phyloP scores from a whole-genome alignment of 2,888 invertebrate genomes.

The Leptinotarsa juncta region DNA sequence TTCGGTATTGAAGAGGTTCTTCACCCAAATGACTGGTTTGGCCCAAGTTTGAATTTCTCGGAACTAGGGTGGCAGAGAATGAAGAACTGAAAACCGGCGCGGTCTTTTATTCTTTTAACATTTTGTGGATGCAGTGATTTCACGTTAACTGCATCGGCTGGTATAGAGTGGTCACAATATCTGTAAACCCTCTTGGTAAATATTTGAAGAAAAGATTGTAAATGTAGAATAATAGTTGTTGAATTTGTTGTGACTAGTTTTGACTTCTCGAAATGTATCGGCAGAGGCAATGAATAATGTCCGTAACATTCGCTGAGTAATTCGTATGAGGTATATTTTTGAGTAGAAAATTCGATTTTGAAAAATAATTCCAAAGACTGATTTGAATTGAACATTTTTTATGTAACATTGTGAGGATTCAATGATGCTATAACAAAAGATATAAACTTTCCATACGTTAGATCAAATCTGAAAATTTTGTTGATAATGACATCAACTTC shows the following conservation, averaged over 20 bases:
- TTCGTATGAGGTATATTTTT: too few species aligned
- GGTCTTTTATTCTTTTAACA: conserved; percentile 38
- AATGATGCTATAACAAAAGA: too few species aligned
- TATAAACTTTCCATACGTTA: too few species aligned
- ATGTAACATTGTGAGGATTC: too few species aligned
- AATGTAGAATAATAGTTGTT: conserved; percentile 8
- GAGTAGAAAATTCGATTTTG: too few species aligned
- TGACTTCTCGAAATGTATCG: not conserved
- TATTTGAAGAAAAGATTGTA: not conserved
- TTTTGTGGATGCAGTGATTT: conserved; percentile 35
- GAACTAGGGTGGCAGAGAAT: conserved; percentile 48
- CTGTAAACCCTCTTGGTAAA: not conserved
- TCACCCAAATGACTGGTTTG: conserved; percentile 48
- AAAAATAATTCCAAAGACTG: too few species aligned
- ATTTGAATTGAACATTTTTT: too few species aligned
- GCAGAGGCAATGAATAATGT: not conserved
- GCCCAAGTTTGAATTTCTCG: conserved; percentile 46
- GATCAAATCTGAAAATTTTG: too few species aligned
- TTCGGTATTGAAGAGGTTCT: conserved; percentile 40
- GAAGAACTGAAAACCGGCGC: conserved; percentile 32
- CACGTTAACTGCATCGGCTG: not conserved
- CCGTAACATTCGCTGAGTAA: not conserved
- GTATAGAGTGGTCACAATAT: conserved; percentile 14
- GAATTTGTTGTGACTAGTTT: not conserved
- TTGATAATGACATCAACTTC: too few species aligned